Percentiles rank a stretch among this genome's conserved stretches.
Conservation (phyloP, 1,140 invertebrate species). For the Orchestia grillus region DNA sequence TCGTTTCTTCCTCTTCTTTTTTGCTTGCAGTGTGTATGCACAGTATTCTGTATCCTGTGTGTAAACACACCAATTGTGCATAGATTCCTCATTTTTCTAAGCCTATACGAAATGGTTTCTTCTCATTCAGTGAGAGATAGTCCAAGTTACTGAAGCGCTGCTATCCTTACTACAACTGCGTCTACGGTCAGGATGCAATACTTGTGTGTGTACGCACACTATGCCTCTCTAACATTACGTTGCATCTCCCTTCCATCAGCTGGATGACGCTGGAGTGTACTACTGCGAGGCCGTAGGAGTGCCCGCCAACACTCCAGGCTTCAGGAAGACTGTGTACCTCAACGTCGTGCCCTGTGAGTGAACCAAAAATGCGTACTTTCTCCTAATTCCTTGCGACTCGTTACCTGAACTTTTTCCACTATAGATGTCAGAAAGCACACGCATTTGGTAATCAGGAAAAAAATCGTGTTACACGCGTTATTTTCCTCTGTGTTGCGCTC, state of each 20-base stretch:
- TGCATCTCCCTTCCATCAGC: constrained; percentile 70
- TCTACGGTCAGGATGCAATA: too few species aligned
- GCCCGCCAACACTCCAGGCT: constrained; percentile 74
- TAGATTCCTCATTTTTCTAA: too few species aligned
- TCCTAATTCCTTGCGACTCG: neutral
- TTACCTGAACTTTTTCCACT: neutral
- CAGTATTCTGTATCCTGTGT: too few species aligned
- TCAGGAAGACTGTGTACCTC: constrained; percentile 77
- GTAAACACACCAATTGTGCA: too few species aligned
- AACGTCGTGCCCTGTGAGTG: constrained; percentile 82
- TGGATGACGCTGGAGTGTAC: constrained; percentile 83
- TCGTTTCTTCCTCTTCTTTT: too few species aligned
- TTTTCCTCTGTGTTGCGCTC: neutral
- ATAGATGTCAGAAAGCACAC: neutral
- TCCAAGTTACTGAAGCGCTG: too few species aligned
- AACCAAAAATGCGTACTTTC: neutral
- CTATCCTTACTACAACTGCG: too few species aligned
- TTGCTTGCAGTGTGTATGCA: too few species aligned
- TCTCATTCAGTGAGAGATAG: too few species aligned
- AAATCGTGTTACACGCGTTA: neutral
- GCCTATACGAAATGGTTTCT: too few species aligned
- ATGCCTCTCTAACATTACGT: too few species aligned
- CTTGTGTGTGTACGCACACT: too few species aligned
- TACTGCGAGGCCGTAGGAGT: constrained; percentile 84
- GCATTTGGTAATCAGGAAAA: neutral